Conservation (phyloP, 92 coral and sea anemone genomes). For the Porites evermanni region DNA sequence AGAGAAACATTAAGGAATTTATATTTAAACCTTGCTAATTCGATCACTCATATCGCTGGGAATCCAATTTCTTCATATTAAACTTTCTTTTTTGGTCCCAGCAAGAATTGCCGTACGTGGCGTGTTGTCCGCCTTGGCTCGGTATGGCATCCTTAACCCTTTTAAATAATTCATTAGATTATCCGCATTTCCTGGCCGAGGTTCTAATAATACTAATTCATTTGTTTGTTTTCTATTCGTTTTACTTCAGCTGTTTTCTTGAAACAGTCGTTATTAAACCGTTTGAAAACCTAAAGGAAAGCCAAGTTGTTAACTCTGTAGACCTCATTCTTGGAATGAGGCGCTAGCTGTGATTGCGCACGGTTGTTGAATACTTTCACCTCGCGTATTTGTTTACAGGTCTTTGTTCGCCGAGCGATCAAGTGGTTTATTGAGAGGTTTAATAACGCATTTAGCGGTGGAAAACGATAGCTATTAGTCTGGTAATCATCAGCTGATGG, state of each 20-base stretch:
- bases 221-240: neutral
- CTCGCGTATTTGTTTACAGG: conserved; percentile 50
- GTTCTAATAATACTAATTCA: conserved; percentile 7
- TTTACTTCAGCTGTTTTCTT: neutral
- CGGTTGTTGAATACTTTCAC: conserved; percentile 15
- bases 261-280: neutral
- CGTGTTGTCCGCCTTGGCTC: conserved; percentile 40
- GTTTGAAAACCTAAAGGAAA: neutral
- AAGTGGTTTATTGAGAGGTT: conserved; percentile 46
- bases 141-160: conserved; percentile 19
- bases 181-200: conserved; percentile 41
- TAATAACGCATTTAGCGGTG: conserved; percentile 41
- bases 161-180: conserved; percentile 11
- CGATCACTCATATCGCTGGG: neutral
- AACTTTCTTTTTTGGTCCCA: neutral
- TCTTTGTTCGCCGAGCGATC: conserved; percentile 20
- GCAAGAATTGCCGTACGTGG: conserved; percentile 1
- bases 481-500: conserved; percentile 31
- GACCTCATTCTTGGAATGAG: neutral
- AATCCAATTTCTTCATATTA: neutral
- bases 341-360: neutral
- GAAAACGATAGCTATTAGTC: conserved; percentile 41
- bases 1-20: no score
- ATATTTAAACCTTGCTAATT: conserved; percentile 13
- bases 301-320: neutral